Percentiles rank a stretch among this genome's conserved stretches.
phyloP scores from a whole-genome alignment of 2,113 vertebrate species.

The Ailurus styani region DNA sequence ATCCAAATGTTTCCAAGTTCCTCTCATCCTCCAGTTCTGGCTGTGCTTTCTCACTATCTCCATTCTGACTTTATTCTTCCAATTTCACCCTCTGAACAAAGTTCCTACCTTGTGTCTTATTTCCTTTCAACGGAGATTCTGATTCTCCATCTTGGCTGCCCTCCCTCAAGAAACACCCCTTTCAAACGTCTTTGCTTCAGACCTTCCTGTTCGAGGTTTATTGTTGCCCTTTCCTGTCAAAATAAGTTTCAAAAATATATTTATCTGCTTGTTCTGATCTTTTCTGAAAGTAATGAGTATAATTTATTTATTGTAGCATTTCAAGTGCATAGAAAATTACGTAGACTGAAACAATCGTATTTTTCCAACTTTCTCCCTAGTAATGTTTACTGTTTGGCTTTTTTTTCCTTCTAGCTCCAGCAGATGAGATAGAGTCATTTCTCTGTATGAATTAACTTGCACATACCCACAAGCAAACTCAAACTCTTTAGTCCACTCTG shows the following conservation, averaged over 20 bases:
- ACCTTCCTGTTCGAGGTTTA: neutral
- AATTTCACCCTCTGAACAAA: neutral
- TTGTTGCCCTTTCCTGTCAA: neutral
- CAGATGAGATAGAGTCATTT: neutral
- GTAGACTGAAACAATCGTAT: neutral
- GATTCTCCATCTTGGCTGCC: neutral
- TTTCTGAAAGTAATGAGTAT: neutral
- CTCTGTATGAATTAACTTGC: neutral
- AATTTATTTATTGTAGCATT: neutral
- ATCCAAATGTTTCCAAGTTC: neutral
- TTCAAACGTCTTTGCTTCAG: neutral
- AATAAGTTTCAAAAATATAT: neutral
- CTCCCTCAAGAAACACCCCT: neutral
- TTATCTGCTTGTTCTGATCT: neutral
- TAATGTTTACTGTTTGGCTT: neutral
- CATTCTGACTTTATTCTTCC: neutral
- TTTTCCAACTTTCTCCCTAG: neutral
- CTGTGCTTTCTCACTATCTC: neutral
- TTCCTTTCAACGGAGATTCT: neutral
- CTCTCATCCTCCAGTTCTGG: neutral
- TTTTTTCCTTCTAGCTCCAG: neutral
- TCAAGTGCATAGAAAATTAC: neutral
- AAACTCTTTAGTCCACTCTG: neutral
- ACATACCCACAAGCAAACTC: neutral
- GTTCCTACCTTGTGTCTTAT: neutral